Base-by-base conservation (phyloP, 2,113 vertebrate species). In the Brachyhypopomus occidentalis region DNA sequence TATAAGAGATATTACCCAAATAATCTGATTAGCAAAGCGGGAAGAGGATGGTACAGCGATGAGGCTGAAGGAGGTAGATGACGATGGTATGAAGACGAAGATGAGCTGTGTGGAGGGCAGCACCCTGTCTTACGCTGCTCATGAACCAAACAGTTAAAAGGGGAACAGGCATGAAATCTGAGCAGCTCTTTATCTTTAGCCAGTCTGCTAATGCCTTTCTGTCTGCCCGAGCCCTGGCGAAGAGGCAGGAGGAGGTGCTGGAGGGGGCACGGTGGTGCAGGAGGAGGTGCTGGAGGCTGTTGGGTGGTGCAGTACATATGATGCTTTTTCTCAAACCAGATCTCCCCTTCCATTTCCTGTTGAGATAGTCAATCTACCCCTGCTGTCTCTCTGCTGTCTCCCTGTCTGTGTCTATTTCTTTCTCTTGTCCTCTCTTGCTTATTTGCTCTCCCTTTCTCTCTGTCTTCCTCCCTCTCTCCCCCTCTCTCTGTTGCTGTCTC, bases 271-370 rank as follows among this genome's bases (percentile, higher is more conserved):
- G 27, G 63, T 38, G 80, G 30, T n/a, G 75, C 45, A 14, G 7
- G 56, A 27, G 25, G 74, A 55, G 9, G 75, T 82, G 67, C 22
- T 30, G 30, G 30, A 30, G 30, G 30, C 30, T 30, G 30, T 30
- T 30, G 67, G 58, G 66, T n/a, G 56, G 63, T 80, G 48, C 52
- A 56, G 70, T 73, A 41, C 58, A 80, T n/a, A 20, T 73, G 70
- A 64, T 80, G 45, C 22, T 80, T 63, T 72, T 63, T 67, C 63
- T 11, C 36, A 72, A 72, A 82, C 81, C 78, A 81, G 72, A 78
- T 86, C 75, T 66, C 30, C 59, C 73, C 83, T 84, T 87, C 70
- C 78, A 86, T 88, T 85, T 84, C 83, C 2, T 34, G 55, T 73
- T 34, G 23, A 67, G 27, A 67, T 72, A 74, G 70, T 67, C 82